Base-by-base conservation (phyloP, 2,888 invertebrate genomes). In the Cantharis nigra region DNA sequence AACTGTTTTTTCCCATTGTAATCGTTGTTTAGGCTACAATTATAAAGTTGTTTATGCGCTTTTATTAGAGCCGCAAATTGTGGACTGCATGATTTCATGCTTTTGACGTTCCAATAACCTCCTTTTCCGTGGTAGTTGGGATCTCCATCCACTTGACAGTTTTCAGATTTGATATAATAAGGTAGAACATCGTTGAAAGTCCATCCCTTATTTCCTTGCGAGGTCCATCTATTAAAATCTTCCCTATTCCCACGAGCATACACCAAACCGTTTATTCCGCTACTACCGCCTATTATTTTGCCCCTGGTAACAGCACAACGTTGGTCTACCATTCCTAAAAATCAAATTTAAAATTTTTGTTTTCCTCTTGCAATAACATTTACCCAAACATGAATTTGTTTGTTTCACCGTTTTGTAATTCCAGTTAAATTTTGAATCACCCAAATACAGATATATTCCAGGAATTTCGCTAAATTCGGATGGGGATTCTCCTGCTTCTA, bases 401-500 rank as follows among this genome's bases (percentile, higher is more conserved):
- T 65, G 64, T 10, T 65, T 71, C 20, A 71, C 71, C 0, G 65
- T 75, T 33, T 16, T 18, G 11, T 33, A 70, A 11, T 30, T 64
- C 74, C 74, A 74, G 14, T 71, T 75, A 30, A 49, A 75, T 13
- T 75, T 63, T 4, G 67, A 62, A 28, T 67, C 13, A 9, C 95
- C 95, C 83, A 96, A 90, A 87, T 94, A 95, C 63, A 95, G 86
- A 13, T 95, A 95, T 5, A 95, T 87, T 69, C 94, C 89, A 0
- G 95, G 95, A 5, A 95, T 95, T 85, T 95, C 95, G 0, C 94
- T 93, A 67, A 95, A 93, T 83, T 94, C 94, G 0, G 93, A 94
- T 86, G 95, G 95, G 81, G 94, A 94, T 0, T 94, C 94, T 7
- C 95, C 95, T 0, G 95, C 95, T 86, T 95, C 95, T 63, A 95